phyloP scores from a whole-genome alignment of 1,140 invertebrate species.

The Goniozus legneri region DNA sequence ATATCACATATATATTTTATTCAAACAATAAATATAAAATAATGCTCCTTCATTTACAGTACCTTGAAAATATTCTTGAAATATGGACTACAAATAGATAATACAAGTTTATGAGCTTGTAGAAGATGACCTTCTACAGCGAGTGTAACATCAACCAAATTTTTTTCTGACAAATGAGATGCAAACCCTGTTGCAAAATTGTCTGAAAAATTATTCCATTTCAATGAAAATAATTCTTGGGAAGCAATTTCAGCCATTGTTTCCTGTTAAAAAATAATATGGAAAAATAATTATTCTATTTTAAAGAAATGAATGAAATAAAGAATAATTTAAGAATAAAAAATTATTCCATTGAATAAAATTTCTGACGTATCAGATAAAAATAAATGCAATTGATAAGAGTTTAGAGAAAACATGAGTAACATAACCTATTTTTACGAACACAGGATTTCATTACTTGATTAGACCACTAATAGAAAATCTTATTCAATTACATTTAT shows the following conservation, averaged over 20 bases:
- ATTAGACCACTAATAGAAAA: no score
- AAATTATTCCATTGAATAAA: no score
- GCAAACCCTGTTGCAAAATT: constrained; percentile 68
- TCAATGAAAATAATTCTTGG: constrained; percentile 68
- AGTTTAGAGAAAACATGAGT: no score
- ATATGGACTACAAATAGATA: constrained; percentile 78
- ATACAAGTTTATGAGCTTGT: constrained; percentile 77
- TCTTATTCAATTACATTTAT: no score
- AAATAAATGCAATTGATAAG: no score
- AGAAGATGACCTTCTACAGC: constrained; percentile 76
- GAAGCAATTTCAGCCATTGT: constrained; percentile 32
- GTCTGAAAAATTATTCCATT: constrained; percentile 71
- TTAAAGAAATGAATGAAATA: no score
- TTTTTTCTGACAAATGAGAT: constrained; percentile 64
- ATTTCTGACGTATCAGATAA: no score
- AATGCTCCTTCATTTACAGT: constrained; percentile 52
- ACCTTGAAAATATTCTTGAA: constrained; percentile 80
- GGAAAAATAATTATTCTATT: not conserved
- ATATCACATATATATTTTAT: not conserved
- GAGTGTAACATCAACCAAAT: constrained; percentile 78
- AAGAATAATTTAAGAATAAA: no score
- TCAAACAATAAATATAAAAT: not conserved
- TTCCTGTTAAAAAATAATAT: constrained; percentile 2
- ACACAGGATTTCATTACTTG: no score
- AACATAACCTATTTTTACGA: no score